Base-by-base conservation (phyloP, 2,113 vertebrate species). In the Tragulus kanchil region DNA sequence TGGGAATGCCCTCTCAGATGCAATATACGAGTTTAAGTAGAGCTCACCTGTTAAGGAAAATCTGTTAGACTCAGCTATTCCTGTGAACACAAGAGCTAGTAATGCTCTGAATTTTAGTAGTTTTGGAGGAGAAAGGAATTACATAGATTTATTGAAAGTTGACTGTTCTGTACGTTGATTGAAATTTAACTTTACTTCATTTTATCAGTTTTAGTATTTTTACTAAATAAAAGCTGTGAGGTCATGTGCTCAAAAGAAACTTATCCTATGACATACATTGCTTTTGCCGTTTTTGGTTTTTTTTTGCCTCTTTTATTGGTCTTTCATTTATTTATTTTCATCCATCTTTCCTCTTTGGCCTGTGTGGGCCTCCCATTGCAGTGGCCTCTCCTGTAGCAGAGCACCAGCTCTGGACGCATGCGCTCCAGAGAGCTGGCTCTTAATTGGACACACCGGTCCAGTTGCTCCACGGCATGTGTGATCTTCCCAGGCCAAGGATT, bases 171-270 rank as follows among this genome's bases (percentile, higher is more conserved):
- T 56, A 1, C 83, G 17, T 85, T 79, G 64, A 36, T 67, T 19
- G 5, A 89, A 52, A 8, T 89, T 84, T 94, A 77, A 58, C 65
- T 89, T 87, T 85, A 71, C 81, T 92, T 93, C 13, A 81, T 92
- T 92, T 75, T 23, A 56, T 82, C 28, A 36, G n/a, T 21, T 86
- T 2, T 56, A 79, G 48, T 65, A 71, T 77, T 75, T 89, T 54
- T 78, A 36, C 75, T 62, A 50, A 50, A 52, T 95, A 56, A 78
- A 59, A 90, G 58, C 52, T 59, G 21, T 54, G 16, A 48, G 81
- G 13, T 79, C 75, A 54, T 64, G 1, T 93, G 19, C 31, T 75
- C 19, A 31, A 69, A 85, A 36, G 85, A 85, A 92, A 94, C 65
- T 19, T 61, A 42, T 31, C 16, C 19, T 73, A 12, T 84, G 69